Evolutionary conservation across 2,888 invertebrate genomes (phyloP).

Genomic region (Tinea semifulvella): DNA sequence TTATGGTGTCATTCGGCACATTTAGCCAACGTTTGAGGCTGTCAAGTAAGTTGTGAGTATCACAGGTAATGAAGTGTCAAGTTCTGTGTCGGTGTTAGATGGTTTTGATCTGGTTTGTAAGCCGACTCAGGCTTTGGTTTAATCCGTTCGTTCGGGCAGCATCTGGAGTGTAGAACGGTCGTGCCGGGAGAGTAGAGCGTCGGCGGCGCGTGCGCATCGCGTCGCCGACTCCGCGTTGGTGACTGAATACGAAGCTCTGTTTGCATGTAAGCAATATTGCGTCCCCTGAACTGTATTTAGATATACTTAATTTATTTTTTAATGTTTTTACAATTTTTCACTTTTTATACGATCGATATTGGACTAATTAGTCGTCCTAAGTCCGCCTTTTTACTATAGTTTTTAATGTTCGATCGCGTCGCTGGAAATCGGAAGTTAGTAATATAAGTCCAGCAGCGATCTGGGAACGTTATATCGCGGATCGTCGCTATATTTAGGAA

Average conservation of each 20-base stretch:
- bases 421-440: conserved; percentile 7
- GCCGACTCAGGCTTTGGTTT: background rate
- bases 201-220: conserved; percentile 19
- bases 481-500: conserved; percentile 53
- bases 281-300: conserved; percentile 64
- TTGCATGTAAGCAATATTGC: conserved; percentile 47
- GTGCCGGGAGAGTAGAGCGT: conserved; percentile 19
- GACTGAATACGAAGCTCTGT: conserved; percentile 49
- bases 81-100: background rate
- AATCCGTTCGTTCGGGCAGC: background rate
- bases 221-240: conserved; percentile 50
- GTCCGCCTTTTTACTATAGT: conserved; percentile 60
- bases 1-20: background rate
- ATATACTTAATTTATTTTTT: conserved; percentile 64
- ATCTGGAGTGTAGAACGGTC: background rate
- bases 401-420: conserved; percentile 20
- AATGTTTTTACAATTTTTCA: conserved; percentile 53
- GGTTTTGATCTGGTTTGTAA: conserved; percentile 4
- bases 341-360: conserved; percentile 50
- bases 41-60: conserved; percentile 9
- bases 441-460: conserved; percentile 20
- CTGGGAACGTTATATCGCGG: conserved; percentile 27
- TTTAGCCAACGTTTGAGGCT: background rate
- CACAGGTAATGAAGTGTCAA: background rate
- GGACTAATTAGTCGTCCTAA: conserved; percentile 31